phyloP scores from a whole-genome alignment of 2,888 invertebrate genomes.

The Lomographa bimaculata region DNA sequence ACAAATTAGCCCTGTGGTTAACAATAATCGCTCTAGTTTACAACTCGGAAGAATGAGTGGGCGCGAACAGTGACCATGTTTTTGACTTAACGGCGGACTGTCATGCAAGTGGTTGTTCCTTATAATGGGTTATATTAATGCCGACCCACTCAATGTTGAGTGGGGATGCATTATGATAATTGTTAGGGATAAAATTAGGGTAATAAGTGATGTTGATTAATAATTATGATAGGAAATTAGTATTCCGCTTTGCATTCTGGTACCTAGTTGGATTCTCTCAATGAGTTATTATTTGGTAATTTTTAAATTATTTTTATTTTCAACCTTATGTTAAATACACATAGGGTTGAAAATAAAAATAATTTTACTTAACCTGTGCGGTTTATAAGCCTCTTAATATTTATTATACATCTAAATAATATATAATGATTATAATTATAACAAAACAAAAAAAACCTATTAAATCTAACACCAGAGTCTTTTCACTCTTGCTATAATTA shows the following conservation, averaged over 20 bases:
- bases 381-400: too few relatives aligned
- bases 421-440: too few relatives aligned
- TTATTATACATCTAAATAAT: too few relatives aligned
- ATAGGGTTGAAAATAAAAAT: too few relatives aligned
- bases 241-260: background rate
- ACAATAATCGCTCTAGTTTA: constrained; percentile 33
- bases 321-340: too few relatives aligned
- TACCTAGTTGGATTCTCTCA: too few relatives aligned
- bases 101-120: constrained; percentile 22
- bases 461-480: too few relatives aligned
- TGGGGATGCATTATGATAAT: constrained; percentile 24
- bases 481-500: too few relatives aligned
- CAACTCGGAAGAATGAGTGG: constrained; percentile 26
- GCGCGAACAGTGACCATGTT: constrained; percentile 24
- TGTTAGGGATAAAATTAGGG: constrained; percentile 22
- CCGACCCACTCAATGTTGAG: constrained; percentile 20
- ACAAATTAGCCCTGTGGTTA: constrained; percentile 32
- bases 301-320: too few relatives aligned
- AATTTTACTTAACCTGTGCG: too few relatives aligned
- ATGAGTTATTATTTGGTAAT: too few relatives aligned
- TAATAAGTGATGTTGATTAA: constrained; percentile 20
- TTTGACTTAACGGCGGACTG: constrained; percentile 20
- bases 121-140: constrained; percentile 13
- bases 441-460: too few relatives aligned
- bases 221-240: constrained; percentile 8